phyloP scores from a whole-genome alignment of 2,888 invertebrate species.

The Hipparchia semele region DNA sequence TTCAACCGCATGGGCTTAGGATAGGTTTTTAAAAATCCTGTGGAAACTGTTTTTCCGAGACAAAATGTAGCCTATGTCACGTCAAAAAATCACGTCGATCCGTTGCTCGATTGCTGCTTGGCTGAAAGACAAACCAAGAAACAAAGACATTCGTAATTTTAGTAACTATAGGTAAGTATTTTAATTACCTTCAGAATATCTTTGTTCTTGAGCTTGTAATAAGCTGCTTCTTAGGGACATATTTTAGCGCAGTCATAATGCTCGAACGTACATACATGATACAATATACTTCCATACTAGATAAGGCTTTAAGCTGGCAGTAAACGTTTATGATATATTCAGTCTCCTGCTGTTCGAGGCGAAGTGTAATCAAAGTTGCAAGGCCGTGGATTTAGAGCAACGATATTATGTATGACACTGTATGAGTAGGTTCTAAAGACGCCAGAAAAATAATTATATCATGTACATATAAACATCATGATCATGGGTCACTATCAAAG shows the following conservation, averaged over 20 bases:
- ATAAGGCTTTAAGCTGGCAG: constrained; percentile 20
- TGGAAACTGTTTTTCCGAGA: no score
- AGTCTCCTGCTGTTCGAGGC: constrained; percentile 22
- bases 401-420: constrained; percentile 46
- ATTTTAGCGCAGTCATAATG: constrained; percentile 1
- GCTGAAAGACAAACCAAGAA: no score
- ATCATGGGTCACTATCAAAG: no score
- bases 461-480: not conserved
- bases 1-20: no score
- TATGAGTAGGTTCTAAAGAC: constrained; percentile 11
- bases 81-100: no score
- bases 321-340: constrained; percentile 23
- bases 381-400: constrained; percentile 54
- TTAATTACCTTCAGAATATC: no score
- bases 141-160: no score
- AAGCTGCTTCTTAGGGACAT: not conserved
- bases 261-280: not conserved
- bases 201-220: not conserved
- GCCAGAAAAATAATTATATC: not conserved
- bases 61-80: no score
- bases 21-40: no score
- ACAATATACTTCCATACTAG: constrained; percentile 7
- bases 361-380: constrained; percentile 63
- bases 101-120: no score
- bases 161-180: no score